These are phyloP conservation scores for Axea sp. DNA, from an alignment of 2,888 invertebrate species.

Conservation along the genomic window DNA sequence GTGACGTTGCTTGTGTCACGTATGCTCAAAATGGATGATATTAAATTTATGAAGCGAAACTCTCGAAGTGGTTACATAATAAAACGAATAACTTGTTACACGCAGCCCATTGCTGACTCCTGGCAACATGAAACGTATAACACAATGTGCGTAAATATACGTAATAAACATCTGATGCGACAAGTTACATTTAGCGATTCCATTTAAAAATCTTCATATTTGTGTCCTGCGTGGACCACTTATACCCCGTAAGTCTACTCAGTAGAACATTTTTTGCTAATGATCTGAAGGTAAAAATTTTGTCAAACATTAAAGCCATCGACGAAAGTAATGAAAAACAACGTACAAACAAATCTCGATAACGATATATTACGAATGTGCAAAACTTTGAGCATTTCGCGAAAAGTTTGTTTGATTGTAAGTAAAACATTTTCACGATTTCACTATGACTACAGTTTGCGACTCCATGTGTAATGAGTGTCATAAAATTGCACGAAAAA, in stretches of 20 bases:
- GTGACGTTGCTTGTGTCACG: conserved; percentile 46
- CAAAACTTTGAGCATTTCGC: conserved; percentile 32
- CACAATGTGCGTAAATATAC: conserved; percentile 50
- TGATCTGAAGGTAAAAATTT: too few species aligned
- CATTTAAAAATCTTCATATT: conserved; percentile 19
- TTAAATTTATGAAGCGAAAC: conserved; percentile 61
- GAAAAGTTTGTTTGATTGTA: conserved; percentile 47
- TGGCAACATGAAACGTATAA: conserved; percentile 48
- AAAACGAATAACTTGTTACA: conserved; percentile 61
- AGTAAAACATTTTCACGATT: conserved; percentile 34
- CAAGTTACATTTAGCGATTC: conserved; percentile 35
- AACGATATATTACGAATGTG: conserved; percentile 12
- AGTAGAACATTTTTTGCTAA: too few species aligned
- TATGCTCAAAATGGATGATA: conserved; percentile 54
- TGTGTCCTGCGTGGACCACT: not conserved
- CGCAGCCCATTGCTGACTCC: conserved; percentile 32
- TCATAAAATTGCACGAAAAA: conserved; percentile 53
- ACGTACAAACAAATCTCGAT: conserved; percentile 9
- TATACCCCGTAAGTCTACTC: not conserved
- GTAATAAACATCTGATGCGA: conserved; percentile 46
- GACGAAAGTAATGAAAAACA: conserved; percentile 5
- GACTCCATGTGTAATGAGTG: conserved; percentile 34
- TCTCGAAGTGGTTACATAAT: conserved; percentile 58
- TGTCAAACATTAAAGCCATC: not conserved
- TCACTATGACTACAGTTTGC: conserved; percentile 16